These are phyloP conservation scores for Drosophila helvetica DNA, from an alignment of 2,888 invertebrate genomes.

Conservation along the genomic window DNA sequence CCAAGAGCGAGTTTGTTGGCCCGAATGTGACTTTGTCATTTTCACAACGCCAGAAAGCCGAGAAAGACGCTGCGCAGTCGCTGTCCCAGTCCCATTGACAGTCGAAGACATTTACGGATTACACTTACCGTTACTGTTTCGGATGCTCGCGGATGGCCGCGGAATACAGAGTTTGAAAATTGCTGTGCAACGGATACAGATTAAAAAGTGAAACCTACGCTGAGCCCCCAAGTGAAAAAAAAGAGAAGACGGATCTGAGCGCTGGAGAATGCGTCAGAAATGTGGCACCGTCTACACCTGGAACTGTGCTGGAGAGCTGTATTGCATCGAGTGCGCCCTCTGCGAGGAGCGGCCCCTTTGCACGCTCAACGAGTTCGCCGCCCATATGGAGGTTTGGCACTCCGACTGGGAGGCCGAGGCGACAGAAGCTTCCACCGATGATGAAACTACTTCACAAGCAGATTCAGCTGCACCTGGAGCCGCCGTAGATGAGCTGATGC, in stretches of 20 bases:
- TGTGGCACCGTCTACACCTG: slow-evolving; percentile 79
- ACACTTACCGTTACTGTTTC: background rate
- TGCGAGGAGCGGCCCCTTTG: slow-evolving; percentile 79
- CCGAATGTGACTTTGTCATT: slow-evolving; percentile 44
- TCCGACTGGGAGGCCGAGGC: slow-evolving; percentile 62
- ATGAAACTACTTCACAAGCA: background rate
- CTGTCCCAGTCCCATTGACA: slow-evolving; percentile 46
- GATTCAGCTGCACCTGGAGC: background rate
- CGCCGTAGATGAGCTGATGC: slow-evolving; percentile 70
- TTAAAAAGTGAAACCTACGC: slow-evolving; percentile 48
- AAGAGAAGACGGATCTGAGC: background rate
- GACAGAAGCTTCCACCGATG: background rate
- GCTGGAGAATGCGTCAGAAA: slow-evolving; percentile 48
- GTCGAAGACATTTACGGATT: slow-evolving; percentile 23
- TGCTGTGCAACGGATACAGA: background rate
- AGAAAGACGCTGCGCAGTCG: slow-evolving; percentile 64
- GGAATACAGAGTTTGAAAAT: background rate
- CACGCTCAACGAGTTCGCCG: slow-evolving; percentile 72
- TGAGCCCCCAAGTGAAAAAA: background rate
- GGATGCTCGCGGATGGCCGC: background rate
- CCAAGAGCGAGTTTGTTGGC: slow-evolving; percentile 64
- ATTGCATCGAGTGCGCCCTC: slow-evolving; percentile 76
- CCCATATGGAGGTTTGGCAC: slow-evolving; percentile 81
- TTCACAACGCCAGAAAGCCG: slow-evolving; percentile 60
- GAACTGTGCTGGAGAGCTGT: slow-evolving; percentile 76